Conservation (phyloP, 2,113 vertebrate genomes). For the Eptesicus fuscus region DNA sequence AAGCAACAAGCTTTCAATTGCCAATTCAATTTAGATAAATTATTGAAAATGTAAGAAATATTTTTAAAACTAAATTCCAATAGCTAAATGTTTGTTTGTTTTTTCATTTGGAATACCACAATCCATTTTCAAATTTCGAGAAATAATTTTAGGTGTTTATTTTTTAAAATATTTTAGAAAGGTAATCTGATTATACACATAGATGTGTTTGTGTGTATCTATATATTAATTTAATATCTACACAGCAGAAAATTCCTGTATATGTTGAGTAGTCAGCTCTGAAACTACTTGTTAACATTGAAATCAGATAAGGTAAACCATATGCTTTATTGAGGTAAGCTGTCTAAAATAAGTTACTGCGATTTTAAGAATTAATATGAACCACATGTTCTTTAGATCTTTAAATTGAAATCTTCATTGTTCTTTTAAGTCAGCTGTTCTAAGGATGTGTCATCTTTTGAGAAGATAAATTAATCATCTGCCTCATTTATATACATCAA, state of each 20-base stretch:
- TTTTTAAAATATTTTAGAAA: constrained; percentile 42
- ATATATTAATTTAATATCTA: constrained; percentile 52
- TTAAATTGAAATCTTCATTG: constrained; percentile 65
- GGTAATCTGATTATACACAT: background rate
- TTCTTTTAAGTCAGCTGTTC: constrained; percentile 69
- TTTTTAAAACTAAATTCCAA: constrained; percentile 64
- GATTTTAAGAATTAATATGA: constrained; percentile 58
- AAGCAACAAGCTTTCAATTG: constrained; percentile 77
- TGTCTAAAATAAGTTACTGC: constrained; percentile 53
- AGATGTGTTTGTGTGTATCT: background rate
- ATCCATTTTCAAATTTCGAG: constrained; percentile 60
- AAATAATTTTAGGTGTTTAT: constrained; percentile 68
- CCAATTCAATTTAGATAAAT: constrained; percentile 62
- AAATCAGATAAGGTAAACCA: constrained; percentile 65
- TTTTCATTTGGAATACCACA: constrained; percentile 56
- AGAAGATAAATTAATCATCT: constrained; percentile 67
- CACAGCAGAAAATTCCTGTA: constrained; percentile 44
- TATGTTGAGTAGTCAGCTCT: constrained; percentile 54
- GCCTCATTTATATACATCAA: constrained; percentile 52
- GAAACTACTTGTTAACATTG: constrained; percentile 69
- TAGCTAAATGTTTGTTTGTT: constrained; percentile 49
- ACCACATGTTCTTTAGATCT: constrained; percentile 65
- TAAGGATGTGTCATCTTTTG: constrained; percentile 62
- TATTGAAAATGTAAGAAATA: constrained; percentile 59
- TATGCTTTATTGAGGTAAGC: constrained; percentile 53